These are phyloP conservation scores for Tromatobia lineatoria DNA, from an alignment of 2,888 invertebrate species.

Conservation along the genomic window DNA sequence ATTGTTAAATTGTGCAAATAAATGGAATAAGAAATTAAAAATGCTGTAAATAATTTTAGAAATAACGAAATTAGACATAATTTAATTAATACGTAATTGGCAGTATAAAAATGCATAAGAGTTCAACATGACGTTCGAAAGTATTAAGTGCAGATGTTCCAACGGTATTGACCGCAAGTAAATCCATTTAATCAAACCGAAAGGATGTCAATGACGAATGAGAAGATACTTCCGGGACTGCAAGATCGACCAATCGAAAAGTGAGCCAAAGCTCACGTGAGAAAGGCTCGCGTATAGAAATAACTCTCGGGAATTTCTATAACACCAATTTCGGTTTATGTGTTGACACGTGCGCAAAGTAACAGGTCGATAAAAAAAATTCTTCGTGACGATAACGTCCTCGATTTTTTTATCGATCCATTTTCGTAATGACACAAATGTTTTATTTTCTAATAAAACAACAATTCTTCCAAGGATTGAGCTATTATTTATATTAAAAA, in stretches of 20 bases:
- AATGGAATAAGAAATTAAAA: too few relatives aligned
- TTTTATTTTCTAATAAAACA: too few relatives aligned
- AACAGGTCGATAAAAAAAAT: slow-evolving; percentile 54
- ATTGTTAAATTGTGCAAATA: too few relatives aligned
- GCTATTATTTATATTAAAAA: neutral
- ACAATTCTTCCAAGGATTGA: too few relatives aligned
- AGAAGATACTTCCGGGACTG: slow-evolving; percentile 29
- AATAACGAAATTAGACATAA: neutral
- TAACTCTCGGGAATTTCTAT: slow-evolving; percentile 6
- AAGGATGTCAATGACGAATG: slow-evolving; percentile 45
- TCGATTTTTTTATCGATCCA: slow-evolving; percentile 1
- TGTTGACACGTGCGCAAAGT: neutral
- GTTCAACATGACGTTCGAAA: neutral
- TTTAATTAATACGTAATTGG: neutral
- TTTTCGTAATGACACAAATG: neutral
- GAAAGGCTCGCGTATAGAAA: neutral
- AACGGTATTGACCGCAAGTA: neutral
- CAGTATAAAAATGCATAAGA: neutral
- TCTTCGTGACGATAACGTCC: neutral
- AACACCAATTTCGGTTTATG: neutral
- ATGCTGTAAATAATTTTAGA: neutral
- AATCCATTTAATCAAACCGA: slow-evolving; percentile 19
- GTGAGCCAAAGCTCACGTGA: neutral
- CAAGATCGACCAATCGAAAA: slow-evolving; percentile 24
- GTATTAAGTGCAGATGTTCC: neutral